Evolutionary conservation across 2,888 invertebrate genomes (phyloP), one percentile per base, ranked within the genome.

Genomic region (Rotaria macrura): DNA sequence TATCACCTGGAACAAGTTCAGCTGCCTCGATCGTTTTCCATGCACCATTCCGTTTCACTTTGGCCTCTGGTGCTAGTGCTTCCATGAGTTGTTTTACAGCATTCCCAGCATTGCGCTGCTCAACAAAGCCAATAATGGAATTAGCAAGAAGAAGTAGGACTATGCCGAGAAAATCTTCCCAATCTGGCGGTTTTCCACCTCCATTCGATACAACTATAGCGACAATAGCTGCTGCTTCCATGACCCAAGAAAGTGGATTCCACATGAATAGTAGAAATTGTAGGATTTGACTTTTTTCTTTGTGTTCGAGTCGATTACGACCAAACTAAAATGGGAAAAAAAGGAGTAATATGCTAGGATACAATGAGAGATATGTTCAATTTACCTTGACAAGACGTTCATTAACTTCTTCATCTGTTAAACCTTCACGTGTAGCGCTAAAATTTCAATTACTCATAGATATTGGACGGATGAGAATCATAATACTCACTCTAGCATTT

Each of bases 221-320:
- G 29, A 79, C 74, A 23, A 79, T 38, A 79, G 74, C 74, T 5
- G 74, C 74, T 0, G 43, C 43, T 79, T 79, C 74, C 74, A 79
- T 79, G 9, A 79, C 74, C 74, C 74, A 79, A 0, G 74, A 79
- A 25, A 79, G n/a, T 43, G 74, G 74, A 79, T 79, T 79, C 74
- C 74, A 79, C 74, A 79, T 79, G 17, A 79, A 79, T 40, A 79
- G 40, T 4, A 79, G 43, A 79, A 79, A 79, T n/a, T 79, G 40
- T 40, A 79, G 23, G 7, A 79, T 79, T 3, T 20, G 4, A 79
- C 74, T 79, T 79, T 43, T 38, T 43, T 79, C 74, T 79, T 79
- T 79, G 23, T 79, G 74, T 9, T 79, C 74, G 23, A 79, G 25
- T 43, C 43, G 40, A 79, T 79, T 79, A 79, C 25, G 74, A 25